A percentile compares a stretch with the other conserved stretches of the same genome.
These are phyloP conservation scores for Ceraclea dissimilis DNA, from an alignment of 2,888 invertebrate species.

Conservation along the genomic window DNA sequence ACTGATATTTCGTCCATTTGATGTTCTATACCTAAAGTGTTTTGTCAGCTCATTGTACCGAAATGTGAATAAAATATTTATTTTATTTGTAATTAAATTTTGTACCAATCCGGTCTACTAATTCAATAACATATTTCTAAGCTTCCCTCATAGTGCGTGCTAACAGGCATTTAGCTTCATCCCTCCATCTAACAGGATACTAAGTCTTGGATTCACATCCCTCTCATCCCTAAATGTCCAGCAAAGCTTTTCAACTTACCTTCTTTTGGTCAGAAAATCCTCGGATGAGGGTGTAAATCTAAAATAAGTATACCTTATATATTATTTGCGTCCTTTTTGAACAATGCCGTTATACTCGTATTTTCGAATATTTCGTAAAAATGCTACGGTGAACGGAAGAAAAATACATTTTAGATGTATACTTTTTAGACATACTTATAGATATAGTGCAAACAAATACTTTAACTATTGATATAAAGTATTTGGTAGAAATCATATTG, in stretches of 20 bases:
- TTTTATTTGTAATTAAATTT: no score
- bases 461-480: no score
- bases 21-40: no score
- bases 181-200: slow-evolving; percentile 1
- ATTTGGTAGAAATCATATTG: no score
- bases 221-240: background rate
- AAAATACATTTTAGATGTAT: no score
- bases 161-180: slow-evolving; percentile 49
- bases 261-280: slow-evolving; percentile 8
- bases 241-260: background rate
- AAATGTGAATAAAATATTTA: background rate
- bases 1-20: no score
- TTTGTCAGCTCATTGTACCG: no score
- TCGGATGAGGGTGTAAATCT: background rate
- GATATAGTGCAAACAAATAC: no score
- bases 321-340: background rate
- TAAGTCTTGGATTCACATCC: slow-evolving; percentile 1
- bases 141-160: slow-evolving; percentile 38
- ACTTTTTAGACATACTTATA: no score
- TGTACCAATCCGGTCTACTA: background rate
- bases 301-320: background rate
- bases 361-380: no score
- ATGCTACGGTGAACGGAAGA: no score
- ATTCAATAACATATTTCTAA: background rate
- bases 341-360: no score